phyloP scores from a whole-genome alignment of 2,797 vertebrate species.

The Todus mexicanus region DNA sequence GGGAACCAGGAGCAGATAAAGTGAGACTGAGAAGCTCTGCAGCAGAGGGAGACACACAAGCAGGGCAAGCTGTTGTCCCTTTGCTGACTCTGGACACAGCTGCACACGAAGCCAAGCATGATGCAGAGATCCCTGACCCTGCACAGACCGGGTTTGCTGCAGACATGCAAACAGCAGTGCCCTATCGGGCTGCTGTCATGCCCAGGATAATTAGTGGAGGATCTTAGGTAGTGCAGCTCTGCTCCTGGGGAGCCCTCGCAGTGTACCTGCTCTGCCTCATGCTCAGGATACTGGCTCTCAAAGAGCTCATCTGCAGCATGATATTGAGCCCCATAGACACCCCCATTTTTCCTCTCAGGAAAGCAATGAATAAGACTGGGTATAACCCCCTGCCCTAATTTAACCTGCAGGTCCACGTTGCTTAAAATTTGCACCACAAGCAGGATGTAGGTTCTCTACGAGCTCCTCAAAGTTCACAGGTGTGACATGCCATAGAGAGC shows the following conservation, averaged over 20 bases:
- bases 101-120: not conserved
- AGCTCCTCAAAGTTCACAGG: not conserved
- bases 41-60: not conserved
- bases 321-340: not conserved
- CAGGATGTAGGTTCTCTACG: not conserved
- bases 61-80: not conserved
- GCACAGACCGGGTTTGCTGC: not conserved
- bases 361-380: not conserved
- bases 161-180: not conserved
- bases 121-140: not conserved
- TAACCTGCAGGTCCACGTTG: not conserved
- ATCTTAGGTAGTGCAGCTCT: not conserved
- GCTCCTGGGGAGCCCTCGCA: not conserved
- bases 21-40: not conserved
- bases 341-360: not conserved
- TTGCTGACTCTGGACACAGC: not conserved
- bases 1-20: not conserved
- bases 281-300: not conserved
- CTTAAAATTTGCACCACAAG: not conserved
- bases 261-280: not conserved
- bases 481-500: not conserved
- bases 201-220: not conserved
- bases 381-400: not conserved
- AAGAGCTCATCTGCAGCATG: not conserved
- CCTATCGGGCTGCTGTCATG: fast-evolving